Base-by-base conservation (phyloP, 1,140 invertebrate genomes). In the Pogonomyrmex californicus region DNA sequence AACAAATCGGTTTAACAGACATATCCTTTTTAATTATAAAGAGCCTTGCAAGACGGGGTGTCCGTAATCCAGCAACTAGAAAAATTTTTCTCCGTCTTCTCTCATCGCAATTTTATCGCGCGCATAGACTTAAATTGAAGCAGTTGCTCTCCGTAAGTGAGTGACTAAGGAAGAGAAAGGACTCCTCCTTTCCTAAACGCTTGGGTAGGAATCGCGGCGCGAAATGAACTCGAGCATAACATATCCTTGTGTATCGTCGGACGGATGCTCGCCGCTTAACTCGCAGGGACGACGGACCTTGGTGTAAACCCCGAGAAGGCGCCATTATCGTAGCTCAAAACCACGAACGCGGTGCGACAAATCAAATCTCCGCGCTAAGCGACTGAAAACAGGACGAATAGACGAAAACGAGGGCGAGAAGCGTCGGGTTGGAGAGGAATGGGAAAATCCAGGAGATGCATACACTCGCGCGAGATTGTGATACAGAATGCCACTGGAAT, bases 241-340 rank as follows among this genome's bases (percentile, higher is more conserved):
- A 81, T 51, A 86, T 89, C 79, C 88, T 90, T 78, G 78, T 87
- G 86, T 83, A 89, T 89, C 78, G 90, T 89, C 85, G 87, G 90
- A 79, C 88, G 75, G 70, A 91, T 88, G 76, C 56, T 82, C 85
- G 68, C 60, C 86, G 87, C 76, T 91, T 91, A 91, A 91, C 63
- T 83, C 73, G 88, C 68, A 86, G 71, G 82, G 88, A 91, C 78
- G 88, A 85, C 79, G 86, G 68, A 86, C 63, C 62, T 65, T 77
- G 83, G 83, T 70, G 88, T 77, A 91, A 87, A 89, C 70, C 81
- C 79, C 1, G 86, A 51, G 86, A 86, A 86, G 85, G 76, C 41
- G 90, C 86, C 70, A 90, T 91, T 91, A 91, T 88, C 90, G 88
- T 91, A 87, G 90, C 86, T 91, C 90, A 91, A 90, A 88, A 88